Conservation (phyloP, 1,140 invertebrate genomes). For the Dufourea novaeangliae region DNA sequence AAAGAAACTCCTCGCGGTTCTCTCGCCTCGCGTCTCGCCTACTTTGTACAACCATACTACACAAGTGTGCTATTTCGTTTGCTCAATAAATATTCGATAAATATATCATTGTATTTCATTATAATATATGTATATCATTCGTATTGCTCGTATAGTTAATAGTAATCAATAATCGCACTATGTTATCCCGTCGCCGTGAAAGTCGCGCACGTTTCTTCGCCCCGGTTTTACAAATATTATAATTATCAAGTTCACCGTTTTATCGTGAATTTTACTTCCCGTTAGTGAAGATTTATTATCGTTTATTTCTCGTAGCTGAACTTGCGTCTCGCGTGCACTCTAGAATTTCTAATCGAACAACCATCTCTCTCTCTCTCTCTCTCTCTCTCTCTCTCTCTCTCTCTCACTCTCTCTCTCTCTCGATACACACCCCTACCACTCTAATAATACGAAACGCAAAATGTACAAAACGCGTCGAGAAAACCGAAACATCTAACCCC, state of each 20-base stretch:
- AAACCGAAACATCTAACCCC: not conserved
- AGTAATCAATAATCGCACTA: slow-evolving; percentile 64
- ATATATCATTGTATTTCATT: slow-evolving; percentile 77
- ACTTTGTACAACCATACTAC: slow-evolving; percentile 78
- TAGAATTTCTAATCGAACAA: not conserved
- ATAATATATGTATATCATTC: slow-evolving; percentile 65
- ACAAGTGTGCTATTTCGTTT: slow-evolving; percentile 70
- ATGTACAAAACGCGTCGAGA: too few relatives aligned
- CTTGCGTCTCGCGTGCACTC: slow-evolving; percentile 23
- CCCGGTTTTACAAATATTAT: slow-evolving; percentile 49
- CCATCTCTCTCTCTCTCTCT: too few relatives aligned
- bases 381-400: too few relatives aligned
- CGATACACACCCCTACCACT: not conserved
- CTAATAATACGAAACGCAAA: not conserved
- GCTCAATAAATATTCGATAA: slow-evolving; percentile 81
- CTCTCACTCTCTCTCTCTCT: too few relatives aligned
- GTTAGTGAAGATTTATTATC: slow-evolving; percentile 51
- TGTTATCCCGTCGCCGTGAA: slow-evolving; percentile 61
- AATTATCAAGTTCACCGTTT: slow-evolving; percentile 30
- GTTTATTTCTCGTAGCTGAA: slow-evolving; percentile 41
- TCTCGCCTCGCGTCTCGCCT: slow-evolving; percentile 62
- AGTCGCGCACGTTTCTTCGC: too few relatives aligned
- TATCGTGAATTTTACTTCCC: slow-evolving; percentile 8
- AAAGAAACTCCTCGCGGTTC: slow-evolving; percentile 19
- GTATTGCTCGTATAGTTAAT: slow-evolving; percentile 62